A percentile compares a stretch with the other conserved stretches of the same genome.
These are phyloP conservation scores for Lasius platythorax DNA, from an alignment of 2,888 invertebrate species.

Conservation along the genomic window DNA sequence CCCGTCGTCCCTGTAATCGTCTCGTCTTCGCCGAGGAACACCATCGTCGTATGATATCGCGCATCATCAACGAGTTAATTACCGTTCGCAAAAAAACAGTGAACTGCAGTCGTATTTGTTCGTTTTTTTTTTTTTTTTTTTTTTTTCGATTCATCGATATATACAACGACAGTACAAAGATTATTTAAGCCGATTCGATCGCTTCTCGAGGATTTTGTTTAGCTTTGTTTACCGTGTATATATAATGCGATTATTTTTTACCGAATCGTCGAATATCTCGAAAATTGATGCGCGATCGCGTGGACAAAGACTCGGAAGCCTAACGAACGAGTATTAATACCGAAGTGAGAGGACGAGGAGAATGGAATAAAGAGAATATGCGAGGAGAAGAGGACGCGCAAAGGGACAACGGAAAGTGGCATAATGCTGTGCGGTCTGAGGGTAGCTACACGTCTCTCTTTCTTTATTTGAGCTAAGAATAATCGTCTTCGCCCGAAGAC, in stretches of 20 bases:
- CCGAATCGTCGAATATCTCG: conserved; percentile 43
- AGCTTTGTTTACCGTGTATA: conserved; percentile 41
- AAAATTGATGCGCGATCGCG: conserved; percentile 59
- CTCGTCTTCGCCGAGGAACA: conserved; percentile 66
- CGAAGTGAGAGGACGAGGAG: conserved; percentile 31
- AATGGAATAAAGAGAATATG: conserved; percentile 17
- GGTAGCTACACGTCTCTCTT: conserved; percentile 83
- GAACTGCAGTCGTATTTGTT: conserved; percentile 50
- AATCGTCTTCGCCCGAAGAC: conserved; percentile 58
- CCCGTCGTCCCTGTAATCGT: conserved; percentile 74
- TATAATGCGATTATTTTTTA: conserved; percentile 47
- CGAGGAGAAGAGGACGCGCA: conserved; percentile 15
- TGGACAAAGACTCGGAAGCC: conserved; percentile 33
- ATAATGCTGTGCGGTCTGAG: conserved; percentile 83
- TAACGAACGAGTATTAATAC: conserved; percentile 2
- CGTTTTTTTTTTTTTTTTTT: not conserved
- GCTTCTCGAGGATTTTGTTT: conserved; percentile 54
- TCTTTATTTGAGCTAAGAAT: conserved; percentile 51
- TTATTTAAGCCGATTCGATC: conserved; percentile 49
- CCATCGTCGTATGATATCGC: conserved; percentile 49
- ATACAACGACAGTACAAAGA: conserved; percentile 43
- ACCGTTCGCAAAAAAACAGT: conserved; percentile 61
- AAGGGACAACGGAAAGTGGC: conserved; percentile 77
- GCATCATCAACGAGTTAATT: conserved; percentile 67
- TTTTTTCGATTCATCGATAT: conserved; percentile 51